Percentiles rank a stretch among this genome's conserved stretches.
Conservation (phyloP, 2,113 vertebrate species). For the Pygoscelis antarcticus region DNA sequence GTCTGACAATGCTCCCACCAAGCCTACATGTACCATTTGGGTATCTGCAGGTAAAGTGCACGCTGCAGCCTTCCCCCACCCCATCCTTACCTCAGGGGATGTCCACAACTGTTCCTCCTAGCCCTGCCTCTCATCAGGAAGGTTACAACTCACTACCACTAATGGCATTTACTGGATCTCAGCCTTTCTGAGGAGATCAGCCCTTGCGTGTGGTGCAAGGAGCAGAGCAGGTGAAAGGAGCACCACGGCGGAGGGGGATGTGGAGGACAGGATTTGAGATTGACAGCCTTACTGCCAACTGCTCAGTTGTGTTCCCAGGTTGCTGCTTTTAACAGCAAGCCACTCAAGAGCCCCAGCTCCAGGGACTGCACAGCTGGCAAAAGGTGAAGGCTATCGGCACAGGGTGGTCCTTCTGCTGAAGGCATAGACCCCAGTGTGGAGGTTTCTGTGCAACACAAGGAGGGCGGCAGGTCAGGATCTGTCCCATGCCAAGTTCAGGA, state of each 20-base stretch:
- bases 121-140: background rate
- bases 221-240: background rate
- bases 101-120: background rate
- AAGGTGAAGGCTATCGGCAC: background rate
- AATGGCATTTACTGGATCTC: background rate
- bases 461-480: background rate
- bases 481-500: background rate
- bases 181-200: background rate
- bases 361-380: background rate
- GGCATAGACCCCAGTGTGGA: background rate
- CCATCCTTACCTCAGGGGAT: slow-evolving; percentile 1
- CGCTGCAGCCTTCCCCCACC: background rate
- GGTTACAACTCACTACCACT: background rate
- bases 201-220: background rate
- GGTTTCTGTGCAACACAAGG: background rate
- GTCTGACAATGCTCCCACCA: slow-evolving; percentile 46
- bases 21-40: background rate
- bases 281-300: background rate
- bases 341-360: background rate
- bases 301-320: background rate
- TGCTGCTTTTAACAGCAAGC: background rate
- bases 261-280: background rate
- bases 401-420: background rate
- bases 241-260: background rate
- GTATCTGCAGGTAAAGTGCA: background rate